These are phyloP conservation scores for Lydus trimaculatus DNA, from an alignment of 2,888 invertebrate genomes.

Conservation along the genomic window DNA sequence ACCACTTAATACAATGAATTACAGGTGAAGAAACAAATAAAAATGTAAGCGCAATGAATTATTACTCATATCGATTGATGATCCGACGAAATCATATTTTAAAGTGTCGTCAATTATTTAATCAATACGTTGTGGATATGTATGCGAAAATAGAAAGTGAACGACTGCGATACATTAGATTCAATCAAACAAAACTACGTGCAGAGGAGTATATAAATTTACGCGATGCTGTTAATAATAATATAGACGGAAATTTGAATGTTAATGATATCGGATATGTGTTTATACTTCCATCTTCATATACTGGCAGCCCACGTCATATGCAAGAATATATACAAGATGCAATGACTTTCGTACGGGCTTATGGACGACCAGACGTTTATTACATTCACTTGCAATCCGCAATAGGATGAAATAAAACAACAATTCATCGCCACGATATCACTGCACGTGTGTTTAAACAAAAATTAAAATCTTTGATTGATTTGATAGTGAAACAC, in stretches of 20 bases:
- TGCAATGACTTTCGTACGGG: conserved; percentile 48
- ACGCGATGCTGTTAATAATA: no score
- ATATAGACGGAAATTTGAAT: conserved; percentile 32
- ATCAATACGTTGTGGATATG: conserved; percentile 52
- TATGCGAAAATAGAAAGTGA: conserved; percentile 52
- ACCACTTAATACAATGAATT: conserved; percentile 34
- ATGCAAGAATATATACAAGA: conserved; percentile 46
- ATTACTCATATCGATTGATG: conserved; percentile 46
- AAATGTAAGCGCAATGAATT: conserved; percentile 42
- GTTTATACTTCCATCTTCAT: conserved; percentile 41
- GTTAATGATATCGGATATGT: conserved; percentile 29
- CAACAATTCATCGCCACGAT: conserved; percentile 27
- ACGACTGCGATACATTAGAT: conserved; percentile 44
- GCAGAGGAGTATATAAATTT: background rate
- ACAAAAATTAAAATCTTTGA: conserved; percentile 23
- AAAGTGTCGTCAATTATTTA: conserved; percentile 39
- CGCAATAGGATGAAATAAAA: conserved; percentile 32
- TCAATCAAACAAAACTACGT: conserved; percentile 42
- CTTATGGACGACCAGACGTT: conserved; percentile 48
- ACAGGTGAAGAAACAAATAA: conserved; percentile 37
- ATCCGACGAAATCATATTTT: conserved; percentile 36
- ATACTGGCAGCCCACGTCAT: conserved; percentile 42
- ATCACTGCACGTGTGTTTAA: conserved; percentile 18
- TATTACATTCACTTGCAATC: conserved; percentile 50
- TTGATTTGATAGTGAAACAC: conserved; percentile 16